Evolutionary conservation across 2,113 vertebrate species (phyloP), one percentile per base, ranked within the genome.

Genomic region (Falcunculus frontatus): DNA sequence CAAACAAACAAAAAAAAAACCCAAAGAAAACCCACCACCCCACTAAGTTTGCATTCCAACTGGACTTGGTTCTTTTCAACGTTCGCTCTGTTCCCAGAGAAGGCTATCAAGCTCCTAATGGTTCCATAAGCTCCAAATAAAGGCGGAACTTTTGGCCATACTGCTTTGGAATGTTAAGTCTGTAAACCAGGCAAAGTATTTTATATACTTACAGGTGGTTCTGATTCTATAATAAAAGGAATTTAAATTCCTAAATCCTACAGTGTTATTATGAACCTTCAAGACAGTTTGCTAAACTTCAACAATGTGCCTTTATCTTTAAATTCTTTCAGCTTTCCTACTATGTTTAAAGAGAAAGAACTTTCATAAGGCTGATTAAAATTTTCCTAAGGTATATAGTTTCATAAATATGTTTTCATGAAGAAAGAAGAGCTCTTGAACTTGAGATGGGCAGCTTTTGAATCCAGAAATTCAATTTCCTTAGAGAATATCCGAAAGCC

Each of bases 401-500:
- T 95, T 91, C 93, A 89, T 62, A 97, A 92, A 85, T 87, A 91
- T 42, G 80, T 78, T 96, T 96, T 89, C 52, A 85, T 39, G 86
- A 89, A 94, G 92, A 96, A 97, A 96, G 76, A 92, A 86, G 75
- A 93, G 72, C 68, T 88, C 94, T 91, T 96, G 72, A 97, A 88
- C 91, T 96, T 75, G 63, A 96, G 90, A 91, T 93, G 87, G 73
- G 60, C 42, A 94, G 79, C 95, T 97, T 95, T 93, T 92, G 76
- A 96, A 95, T 95, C 87, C 80, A 91, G 85, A 93, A 95, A 96
- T 96, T 91, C 81, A 93, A 95, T 96, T 97, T 97, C 97, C 95
- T 97, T 91, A 93, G 95, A 97, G 95, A 96, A 56, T 95, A 93
- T 92, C 78, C 8, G 3, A 95, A 97, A 96, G 89, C 85, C 94